Percentiles rank a stretch among this genome's conserved stretches.
phyloP scores from a whole-genome alignment of 1,140 invertebrate genomes.

The Sitobion miscanthi region DNA sequence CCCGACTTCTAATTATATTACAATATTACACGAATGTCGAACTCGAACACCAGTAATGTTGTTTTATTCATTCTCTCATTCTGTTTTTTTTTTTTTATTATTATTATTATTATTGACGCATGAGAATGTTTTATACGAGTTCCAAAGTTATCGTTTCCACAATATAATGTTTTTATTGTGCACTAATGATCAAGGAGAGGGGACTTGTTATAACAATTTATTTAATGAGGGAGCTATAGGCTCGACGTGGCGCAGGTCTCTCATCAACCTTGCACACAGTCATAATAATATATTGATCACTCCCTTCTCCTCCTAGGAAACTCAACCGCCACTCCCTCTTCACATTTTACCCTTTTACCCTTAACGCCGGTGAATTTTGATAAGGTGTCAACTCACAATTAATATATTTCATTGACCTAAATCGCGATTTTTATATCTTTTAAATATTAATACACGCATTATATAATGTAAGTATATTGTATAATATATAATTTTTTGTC shows the following conservation, averaged over 20 bases:
- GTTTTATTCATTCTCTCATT: background rate
- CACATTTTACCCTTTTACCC: constrained; percentile 37
- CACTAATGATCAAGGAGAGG: background rate
- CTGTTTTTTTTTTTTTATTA: background rate
- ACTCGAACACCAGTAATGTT: background rate
- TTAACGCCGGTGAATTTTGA: constrained; percentile 21
- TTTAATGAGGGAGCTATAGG: constrained; percentile 30
- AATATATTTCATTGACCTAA: background rate
- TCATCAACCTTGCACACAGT: constrained; percentile 44
- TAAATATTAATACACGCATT: background rate
- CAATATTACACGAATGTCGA: background rate
- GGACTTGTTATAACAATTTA: constrained; percentile 46
- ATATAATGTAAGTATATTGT: background rate
- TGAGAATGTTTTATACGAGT: background rate
- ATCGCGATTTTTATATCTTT: background rate
- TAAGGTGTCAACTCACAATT: background rate
- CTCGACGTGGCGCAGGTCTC: constrained; percentile 20
- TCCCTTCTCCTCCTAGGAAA: background rate
- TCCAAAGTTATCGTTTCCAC: background rate
- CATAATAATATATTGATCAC: constrained; percentile 42
- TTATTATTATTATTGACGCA: background rate
- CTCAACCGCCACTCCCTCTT: background rate
- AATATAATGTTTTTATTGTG: constrained; percentile 30
- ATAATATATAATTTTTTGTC: background rate
- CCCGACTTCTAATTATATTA: background rate